These are phyloP conservation scores for Phengaris alcon DNA, from an alignment of 2,888 invertebrate species.

Conservation along the genomic window DNA sequence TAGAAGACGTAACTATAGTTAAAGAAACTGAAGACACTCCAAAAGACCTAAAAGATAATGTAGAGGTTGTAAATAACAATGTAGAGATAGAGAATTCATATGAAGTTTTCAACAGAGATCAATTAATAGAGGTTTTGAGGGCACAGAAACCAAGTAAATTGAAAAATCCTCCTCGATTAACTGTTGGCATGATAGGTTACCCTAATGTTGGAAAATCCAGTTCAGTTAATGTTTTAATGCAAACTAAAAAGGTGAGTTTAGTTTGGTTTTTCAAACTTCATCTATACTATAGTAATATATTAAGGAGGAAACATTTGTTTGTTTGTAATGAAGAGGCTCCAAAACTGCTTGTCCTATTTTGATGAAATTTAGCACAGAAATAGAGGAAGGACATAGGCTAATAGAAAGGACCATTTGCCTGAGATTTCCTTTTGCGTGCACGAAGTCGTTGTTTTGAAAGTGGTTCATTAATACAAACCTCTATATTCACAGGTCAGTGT, in stretches of 20 bases:
- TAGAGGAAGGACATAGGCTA: no score
- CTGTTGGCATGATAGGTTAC: slow-evolving; percentile 97
- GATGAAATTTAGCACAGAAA: no score
- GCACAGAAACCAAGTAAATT: slow-evolving; percentile 65
- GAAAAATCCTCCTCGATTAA: slow-evolving; percentile 80
- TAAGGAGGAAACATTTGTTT: no score
- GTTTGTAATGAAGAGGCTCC: no score
- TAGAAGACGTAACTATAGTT: slow-evolving; percentile 46
- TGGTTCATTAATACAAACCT: no score
- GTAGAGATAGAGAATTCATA: slow-evolving; percentile 70
- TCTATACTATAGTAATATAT: no score
- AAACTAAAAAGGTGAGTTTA: slow-evolving; percentile 84
- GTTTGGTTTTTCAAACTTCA: no score
- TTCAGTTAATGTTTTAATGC: slow-evolving; percentile 95
- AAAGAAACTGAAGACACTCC: slow-evolving; percentile 24
- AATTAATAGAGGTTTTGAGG: slow-evolving; percentile 86
- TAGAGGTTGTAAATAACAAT: slow-evolving; percentile 32
- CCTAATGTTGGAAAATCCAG: slow-evolving; percentile 99
- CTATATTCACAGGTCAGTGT: slow-evolving; percentile 82
- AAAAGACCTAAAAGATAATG: slow-evolving; percentile 33
- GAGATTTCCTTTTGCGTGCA: no score
- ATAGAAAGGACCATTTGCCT: no score
- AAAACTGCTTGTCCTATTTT: no score
- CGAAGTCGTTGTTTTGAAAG: no score
- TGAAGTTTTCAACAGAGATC: slow-evolving; percentile 82